Percentiles rank a stretch among this genome's conserved stretches.
Conservation (phyloP, 2,797 vertebrate species). For the Odontamblyopus rebecca region DNA sequence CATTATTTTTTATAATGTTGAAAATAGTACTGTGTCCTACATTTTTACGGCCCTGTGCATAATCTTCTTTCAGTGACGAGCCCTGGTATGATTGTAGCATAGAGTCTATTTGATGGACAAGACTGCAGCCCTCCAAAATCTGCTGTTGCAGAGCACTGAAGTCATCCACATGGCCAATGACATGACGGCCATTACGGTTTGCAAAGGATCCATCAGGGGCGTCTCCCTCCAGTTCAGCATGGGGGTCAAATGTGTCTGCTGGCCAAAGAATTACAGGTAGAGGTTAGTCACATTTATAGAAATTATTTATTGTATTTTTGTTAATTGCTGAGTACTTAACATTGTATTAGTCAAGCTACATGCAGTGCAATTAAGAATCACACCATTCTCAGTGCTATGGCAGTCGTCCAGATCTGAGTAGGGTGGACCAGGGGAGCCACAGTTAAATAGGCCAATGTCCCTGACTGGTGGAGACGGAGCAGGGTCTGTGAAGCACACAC, state of each 20-base stretch:
- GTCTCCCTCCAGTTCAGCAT: conserved; percentile 78
- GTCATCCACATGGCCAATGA: conserved; percentile 83
- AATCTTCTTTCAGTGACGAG: conserved; percentile 58
- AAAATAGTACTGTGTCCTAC: conserved; percentile 63
- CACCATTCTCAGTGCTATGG: conserved; percentile 77
- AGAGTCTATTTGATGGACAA: conserved; percentile 81
- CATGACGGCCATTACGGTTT: conserved; percentile 81
- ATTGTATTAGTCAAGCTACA: conserved; percentile 23
- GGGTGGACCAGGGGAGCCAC: conserved; percentile 75
- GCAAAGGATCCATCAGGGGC: conserved; percentile 74
- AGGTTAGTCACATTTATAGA: not conserved
- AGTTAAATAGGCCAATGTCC: conserved; percentile 85
- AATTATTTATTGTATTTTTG: conserved; percentile 13
- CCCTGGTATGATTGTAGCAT: conserved; percentile 66
- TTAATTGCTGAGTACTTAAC: not conserved
- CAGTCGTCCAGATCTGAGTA: conserved; percentile 77
- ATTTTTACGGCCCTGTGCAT: conserved; percentile 66
- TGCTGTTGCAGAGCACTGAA: conserved; percentile 87
- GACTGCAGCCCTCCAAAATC: conserved; percentile 81
- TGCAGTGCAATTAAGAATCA: conserved; percentile 59
- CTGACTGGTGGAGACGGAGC: conserved; percentile 90
- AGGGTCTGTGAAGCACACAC: conserved; percentile 77
- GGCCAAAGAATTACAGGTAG: conserved; percentile 9
- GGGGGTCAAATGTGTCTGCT: conserved; percentile 73
- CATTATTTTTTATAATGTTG: not conserved